Evolutionary conservation across 2,888 invertebrate genomes (phyloP).

Genomic region (Digitonthophagus gazella): DNA sequence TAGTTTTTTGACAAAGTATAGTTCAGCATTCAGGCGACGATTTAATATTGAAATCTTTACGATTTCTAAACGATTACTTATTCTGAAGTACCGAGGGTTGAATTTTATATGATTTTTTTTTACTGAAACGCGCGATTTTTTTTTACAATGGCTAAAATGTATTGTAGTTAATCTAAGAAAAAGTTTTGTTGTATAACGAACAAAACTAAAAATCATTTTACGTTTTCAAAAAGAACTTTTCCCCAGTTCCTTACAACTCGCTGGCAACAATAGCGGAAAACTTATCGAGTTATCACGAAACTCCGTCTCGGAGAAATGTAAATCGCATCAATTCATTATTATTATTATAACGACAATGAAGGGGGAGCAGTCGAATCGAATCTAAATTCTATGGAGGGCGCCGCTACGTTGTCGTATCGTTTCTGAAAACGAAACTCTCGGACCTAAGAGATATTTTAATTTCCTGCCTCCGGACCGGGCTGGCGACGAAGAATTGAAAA

Average conservation of each 20-base stretch:
- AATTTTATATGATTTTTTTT: too few species aligned
- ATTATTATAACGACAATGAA: constrained; percentile 7
- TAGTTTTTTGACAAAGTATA: too few species aligned
- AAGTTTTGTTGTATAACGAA: background rate
- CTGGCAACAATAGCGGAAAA: background rate
- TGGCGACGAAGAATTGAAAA: background rate
- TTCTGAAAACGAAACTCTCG: background rate
- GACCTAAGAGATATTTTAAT: constrained; percentile 12
- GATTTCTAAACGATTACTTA: too few species aligned
- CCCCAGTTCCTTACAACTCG: background rate
- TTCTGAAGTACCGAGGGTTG: too few species aligned
- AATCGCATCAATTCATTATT: constrained; percentile 15
- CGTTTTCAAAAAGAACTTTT: background rate
- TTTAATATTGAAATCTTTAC: too few species aligned
- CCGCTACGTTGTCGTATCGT: background rate
- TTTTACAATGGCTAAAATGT: background rate
- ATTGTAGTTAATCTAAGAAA: background rate
- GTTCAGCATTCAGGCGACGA: too few species aligned
- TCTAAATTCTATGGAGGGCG: background rate
- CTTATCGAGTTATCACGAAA: background rate
- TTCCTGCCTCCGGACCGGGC: background rate
- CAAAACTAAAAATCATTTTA: background rate
- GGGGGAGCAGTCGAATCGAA: constrained; percentile 4
- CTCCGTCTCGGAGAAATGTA: constrained; percentile 4
- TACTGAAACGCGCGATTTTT: too few species aligned